A percentile compares a stretch with the other conserved stretches of the same genome.
phyloP scores from a whole-genome alignment of 2,797 vertebrate genomes.

The Alcedo atthis region DNA sequence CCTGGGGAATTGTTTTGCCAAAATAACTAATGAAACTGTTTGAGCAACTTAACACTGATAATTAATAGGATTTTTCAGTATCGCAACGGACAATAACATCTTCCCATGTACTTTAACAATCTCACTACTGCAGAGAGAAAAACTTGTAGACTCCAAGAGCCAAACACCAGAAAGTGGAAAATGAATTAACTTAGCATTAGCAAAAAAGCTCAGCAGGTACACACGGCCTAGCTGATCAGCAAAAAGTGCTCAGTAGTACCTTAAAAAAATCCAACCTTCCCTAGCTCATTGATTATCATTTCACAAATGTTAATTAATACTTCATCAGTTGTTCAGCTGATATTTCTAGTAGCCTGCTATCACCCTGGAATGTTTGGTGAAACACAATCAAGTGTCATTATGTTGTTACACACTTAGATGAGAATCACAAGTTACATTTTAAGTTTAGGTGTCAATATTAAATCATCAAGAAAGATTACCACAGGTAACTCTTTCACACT shows the following conservation, averaged over 20 bases:
- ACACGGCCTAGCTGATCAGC: not conserved
- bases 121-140: slow-evolving; percentile 16
- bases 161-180: slow-evolving; percentile 24
- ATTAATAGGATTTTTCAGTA: slow-evolving; percentile 72
- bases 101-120: slow-evolving; percentile 2
- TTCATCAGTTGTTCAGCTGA: not conserved
- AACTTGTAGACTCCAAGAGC: slow-evolving; percentile 39
- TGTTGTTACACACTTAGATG: not conserved
- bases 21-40: slow-evolving; percentile 65
- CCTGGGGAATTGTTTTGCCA: slow-evolving; percentile 36
- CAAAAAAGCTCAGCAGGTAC: not conserved
- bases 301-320: slow-evolving; percentile 33
- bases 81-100: slow-evolving; percentile 16
- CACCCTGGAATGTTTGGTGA: not conserved
- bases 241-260: not conserved
- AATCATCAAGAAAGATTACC: slow-evolving; percentile 69
- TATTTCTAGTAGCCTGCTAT: not conserved
- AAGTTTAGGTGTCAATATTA: slow-evolving; percentile 70
- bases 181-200: not conserved
- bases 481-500: slow-evolving; percentile 30
- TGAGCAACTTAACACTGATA: slow-evolving; percentile 64
- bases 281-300: not conserved
- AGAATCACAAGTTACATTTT: slow-evolving; percentile 32
- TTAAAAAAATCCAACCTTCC: not conserved
- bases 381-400: slow-evolving; percentile 24